These are phyloP conservation scores for Tenthredo mesomela DNA, from an alignment of 2,888 invertebrate species.

Conservation along the genomic window DNA sequence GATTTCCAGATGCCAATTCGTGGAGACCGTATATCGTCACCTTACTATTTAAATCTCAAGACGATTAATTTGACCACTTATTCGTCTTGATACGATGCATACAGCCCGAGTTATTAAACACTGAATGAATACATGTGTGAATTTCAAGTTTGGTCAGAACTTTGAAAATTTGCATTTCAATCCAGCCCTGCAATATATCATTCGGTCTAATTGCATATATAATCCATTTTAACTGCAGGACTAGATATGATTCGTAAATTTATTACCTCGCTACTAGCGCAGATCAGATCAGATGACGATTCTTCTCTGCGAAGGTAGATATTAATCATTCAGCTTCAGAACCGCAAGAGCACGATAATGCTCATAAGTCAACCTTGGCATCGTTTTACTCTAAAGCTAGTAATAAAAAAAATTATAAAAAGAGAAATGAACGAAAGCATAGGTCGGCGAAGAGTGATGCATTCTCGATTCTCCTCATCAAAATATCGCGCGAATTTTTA, in stretches of 20 bases:
- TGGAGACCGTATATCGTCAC: background rate
- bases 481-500: background rate
- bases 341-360: background rate
- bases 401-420: background rate
- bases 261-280: background rate
- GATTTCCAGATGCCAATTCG: background rate
- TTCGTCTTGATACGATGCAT: too few species aligned
- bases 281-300: background rate
- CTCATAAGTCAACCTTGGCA: constrained; percentile 15
- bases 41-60: background rate
- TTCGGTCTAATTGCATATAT: too few species aligned
- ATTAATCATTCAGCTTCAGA: background rate
- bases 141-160: too few species aligned
- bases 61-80: too few species aligned
- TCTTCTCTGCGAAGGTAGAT: background rate
- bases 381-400: background rate
- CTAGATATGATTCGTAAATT: background rate
- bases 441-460: background rate
- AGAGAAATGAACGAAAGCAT: background rate
- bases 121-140: too few species aligned
- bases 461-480: background rate
- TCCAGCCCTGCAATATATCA: too few species aligned
- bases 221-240: too few species aligned
- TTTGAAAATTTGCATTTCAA: too few species aligned
- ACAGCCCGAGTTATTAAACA: too few species aligned